Evolutionary conservation across 2,797 vertebrate species (phyloP), one percentile per base, ranked within the genome.

Genomic region (Glyptemys insculpta): DNA sequence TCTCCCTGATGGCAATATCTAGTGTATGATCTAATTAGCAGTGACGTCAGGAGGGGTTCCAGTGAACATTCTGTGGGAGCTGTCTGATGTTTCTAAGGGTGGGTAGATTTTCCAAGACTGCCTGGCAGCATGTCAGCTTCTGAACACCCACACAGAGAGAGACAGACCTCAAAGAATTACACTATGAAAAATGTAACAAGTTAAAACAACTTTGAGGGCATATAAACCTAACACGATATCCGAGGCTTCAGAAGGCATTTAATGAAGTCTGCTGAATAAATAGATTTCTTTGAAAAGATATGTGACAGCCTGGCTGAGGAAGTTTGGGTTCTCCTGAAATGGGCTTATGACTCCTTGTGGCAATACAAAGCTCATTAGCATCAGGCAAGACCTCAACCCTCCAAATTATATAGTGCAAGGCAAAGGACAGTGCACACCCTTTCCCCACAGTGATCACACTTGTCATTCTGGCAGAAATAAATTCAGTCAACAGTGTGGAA

Each of bases 401-500:
- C 29, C 84, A 78, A 5, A 6, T 21, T 5, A 2, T 23, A 12
- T 47, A 29, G 0, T 2, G 41, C 29, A 27, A 78, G 74, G 5
- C 44, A 47, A 49, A 78, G 74, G 47, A 78, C 25, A 78, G 27
- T 31, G 21, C 3, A 12, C 52, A 14, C 0, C 0, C 47, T 6
- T 21, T 41, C 37, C 52, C 52, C 27, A 18, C 23, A 76, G 49
- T 76, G 1, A 34, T 68, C 79, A 31, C 54, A 21, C 14, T 52
- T 1, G 5, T 8, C 18, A 15, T 2, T 5, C 59, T 2, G 0
- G n/a, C 83, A n/a, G 37, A 2, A 3, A 62, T 37, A 74, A 84
- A 54, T 3, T 12, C 65, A 81, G 41, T 2, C 23, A 18, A 52
- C 54, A 6, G 37, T 0, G 3, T 0, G 0, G 34, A 52, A 23